Evolutionary conservation across 1,140 invertebrate genomes (phyloP).

Genomic region (Eciton burchellii): DNA sequence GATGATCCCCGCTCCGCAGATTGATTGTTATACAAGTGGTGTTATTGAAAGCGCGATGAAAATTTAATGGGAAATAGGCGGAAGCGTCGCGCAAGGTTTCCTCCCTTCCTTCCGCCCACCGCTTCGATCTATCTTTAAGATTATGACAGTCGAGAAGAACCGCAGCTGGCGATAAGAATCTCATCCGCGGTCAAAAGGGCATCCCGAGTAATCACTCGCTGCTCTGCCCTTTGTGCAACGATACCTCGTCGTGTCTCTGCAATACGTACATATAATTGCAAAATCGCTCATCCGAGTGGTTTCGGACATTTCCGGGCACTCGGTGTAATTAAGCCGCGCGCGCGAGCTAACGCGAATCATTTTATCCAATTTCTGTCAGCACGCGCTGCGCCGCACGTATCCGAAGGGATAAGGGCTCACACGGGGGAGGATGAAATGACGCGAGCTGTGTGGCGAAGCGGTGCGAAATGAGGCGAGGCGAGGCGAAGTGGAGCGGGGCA

Average conservation of each 20-base stretch:
- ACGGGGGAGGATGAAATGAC: constrained; percentile 63
- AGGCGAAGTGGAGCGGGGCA: constrained; percentile 64
- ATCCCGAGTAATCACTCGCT: too few relatives aligned
- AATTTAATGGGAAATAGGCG: constrained; percentile 54
- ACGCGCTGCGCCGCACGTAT: background rate
- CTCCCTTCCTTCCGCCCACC: background rate
- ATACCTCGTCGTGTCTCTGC: too few relatives aligned
- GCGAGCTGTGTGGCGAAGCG: constrained; percentile 67
- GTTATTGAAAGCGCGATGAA: constrained; percentile 60
- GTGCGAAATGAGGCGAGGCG: constrained; percentile 63
- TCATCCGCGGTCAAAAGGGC: too few relatives aligned
- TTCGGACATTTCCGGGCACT: background rate
- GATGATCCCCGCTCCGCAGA: constrained; percentile 24
- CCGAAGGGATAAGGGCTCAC: constrained; percentile 34
- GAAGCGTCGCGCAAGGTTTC: constrained; percentile 8
- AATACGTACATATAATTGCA: too few relatives aligned
- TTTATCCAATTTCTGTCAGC: constrained; percentile 37
- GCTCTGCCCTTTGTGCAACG: too few relatives aligned
- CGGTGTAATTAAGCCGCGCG: background rate
- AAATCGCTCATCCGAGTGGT: background rate
- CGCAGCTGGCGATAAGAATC: too few relatives aligned
- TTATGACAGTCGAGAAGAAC: background rate
- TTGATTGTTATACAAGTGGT: constrained; percentile 59
- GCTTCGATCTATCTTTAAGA: background rate
- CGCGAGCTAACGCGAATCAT: constrained; percentile 18